Conservation (phyloP, 2,113 vertebrate genomes). For the Columbina picui region DNA sequence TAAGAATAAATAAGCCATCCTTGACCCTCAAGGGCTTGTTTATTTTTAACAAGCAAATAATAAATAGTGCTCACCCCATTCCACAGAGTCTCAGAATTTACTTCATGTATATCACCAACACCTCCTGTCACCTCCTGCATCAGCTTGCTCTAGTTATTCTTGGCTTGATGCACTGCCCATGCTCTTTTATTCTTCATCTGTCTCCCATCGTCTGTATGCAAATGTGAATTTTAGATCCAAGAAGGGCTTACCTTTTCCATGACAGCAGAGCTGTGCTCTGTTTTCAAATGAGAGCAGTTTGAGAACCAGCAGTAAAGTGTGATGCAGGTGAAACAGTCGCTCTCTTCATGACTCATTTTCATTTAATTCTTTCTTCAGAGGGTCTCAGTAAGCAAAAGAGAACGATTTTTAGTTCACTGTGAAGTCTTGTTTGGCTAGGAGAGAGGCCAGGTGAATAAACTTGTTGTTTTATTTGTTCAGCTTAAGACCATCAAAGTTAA, state of each 20-base stretch:
- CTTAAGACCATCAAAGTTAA: neutral
- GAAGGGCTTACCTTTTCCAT: neutral
- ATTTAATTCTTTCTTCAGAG: neutral
- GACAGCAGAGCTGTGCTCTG: neutral
- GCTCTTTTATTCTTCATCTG: neutral
- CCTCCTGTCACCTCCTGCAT: neutral
- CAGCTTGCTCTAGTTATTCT: neutral
- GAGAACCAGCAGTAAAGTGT: neutral
- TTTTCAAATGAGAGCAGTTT: neutral
- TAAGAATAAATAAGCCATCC: neutral
- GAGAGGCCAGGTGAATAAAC: neutral
- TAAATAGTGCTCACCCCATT: neutral
- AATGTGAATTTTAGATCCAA: neutral
- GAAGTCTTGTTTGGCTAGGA: neutral
- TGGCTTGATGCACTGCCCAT: neutral
- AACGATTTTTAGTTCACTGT: neutral
- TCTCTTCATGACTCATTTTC: neutral
- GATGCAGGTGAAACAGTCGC: neutral
- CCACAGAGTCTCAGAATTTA: neutral
- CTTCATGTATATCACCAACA: neutral
- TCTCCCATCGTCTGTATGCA: accelerated
- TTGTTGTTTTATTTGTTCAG: neutral
- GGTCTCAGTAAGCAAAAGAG: neutral
- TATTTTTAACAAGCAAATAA: neutral
- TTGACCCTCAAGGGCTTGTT: neutral